Evolutionary conservation across 2,113 vertebrate species (phyloP), one percentile per base, ranked within the genome.

Genomic region (Polypterus senegalus): DNA sequence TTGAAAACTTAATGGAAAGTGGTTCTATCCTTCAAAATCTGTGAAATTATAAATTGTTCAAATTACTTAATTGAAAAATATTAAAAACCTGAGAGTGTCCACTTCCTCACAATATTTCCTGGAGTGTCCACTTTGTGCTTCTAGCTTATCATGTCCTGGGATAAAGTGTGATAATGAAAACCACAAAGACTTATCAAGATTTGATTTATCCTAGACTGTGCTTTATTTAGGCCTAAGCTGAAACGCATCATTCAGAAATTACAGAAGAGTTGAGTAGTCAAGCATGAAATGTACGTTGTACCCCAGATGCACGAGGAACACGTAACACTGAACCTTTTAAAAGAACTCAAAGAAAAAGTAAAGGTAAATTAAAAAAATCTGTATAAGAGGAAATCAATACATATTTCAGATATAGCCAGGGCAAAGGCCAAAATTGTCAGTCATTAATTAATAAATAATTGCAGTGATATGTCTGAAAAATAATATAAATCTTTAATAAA

Each of bases 151-250:
- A 27, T 27, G 27, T 27, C 27, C 27, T 27, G 27, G 27, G 27
- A 27, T 27, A 27, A 27, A 27, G 27, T 27, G 27, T 27, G 27
- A 27, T 2, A 27, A 27, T 27, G 57, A 61, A 56, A 66, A 67
- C 54, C 81, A 77, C 64, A 61, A 77, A 67, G 74, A 82, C 76
- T 71, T 53, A 10, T 10, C 4, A 51, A 60, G 54, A 82, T 68
- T 76, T 73, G 67, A 65, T 83, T 85, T 86, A 88, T 89, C 93
- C 92, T 94, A 97, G 93, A 96, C 92, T 98, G 94, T 97, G 94
- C 93, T 98, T 98, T 98, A 95, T 97, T 98, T 93, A 92, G 92
- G 94, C 92, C 92, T 97, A 98, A 97, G 92, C 94, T 91, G 92
- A 92, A 92, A 98, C 92, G 92, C 94, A 87, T 97, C 93, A 97